Conservation (phyloP, 2,797 vertebrate species). For the Anas acuta region DNA sequence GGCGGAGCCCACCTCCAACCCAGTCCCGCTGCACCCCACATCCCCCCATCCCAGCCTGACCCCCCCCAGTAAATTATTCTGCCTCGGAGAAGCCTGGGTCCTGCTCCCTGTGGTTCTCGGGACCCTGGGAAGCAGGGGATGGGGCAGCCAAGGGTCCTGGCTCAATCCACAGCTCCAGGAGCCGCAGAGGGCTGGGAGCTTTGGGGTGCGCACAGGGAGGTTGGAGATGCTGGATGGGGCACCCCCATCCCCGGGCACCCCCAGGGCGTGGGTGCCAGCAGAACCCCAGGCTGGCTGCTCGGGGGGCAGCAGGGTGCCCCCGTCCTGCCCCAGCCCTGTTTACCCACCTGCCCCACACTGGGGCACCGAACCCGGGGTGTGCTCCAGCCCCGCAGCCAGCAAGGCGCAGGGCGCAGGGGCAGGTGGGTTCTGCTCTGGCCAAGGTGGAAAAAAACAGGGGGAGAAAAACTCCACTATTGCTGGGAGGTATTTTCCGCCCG, state of each 20-base stretch:
- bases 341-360: neutral
- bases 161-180: neutral
- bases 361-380: neutral
- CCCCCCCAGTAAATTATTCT: slow-evolving; percentile 42
- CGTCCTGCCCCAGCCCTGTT: neutral
- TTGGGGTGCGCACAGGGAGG: neutral
- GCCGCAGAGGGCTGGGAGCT: neutral
- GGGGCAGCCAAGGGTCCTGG: neutral
- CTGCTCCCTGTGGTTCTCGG: neutral
- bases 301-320: neutral
- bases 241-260: neutral
- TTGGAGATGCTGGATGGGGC: neutral
- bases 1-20: neutral
- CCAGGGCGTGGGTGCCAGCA: too few relatives aligned
- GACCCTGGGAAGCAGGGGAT: neutral
- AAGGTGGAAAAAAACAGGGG: rapidly evolving
- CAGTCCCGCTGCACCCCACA: neutral
- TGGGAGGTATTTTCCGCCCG: neutral
- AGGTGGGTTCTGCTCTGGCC: neutral
- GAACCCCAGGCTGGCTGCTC: neutral
- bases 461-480: neutral
- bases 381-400: neutral
- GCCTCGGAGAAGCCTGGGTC: neutral
- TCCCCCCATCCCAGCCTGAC: neutral
- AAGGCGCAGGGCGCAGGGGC: neutral